Base-by-base conservation (phyloP, 2,888 invertebrate species). In the Nomada ferruginata region DNA sequence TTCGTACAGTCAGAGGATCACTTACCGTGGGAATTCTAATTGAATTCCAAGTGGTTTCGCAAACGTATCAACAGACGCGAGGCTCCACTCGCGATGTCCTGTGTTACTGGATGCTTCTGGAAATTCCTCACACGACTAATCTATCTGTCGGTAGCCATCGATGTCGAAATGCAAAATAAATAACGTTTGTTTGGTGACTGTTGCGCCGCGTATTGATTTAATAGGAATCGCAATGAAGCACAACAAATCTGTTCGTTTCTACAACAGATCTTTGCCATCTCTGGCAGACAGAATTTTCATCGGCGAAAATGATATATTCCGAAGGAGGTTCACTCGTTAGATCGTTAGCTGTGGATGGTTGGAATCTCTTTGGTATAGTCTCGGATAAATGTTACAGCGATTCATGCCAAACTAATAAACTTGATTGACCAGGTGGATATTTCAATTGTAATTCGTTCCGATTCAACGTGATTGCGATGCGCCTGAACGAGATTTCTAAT, bases 1-100 rank as follows among this genome's bases (percentile, higher is more conserved):
- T 15, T 13, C 15, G 36, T 36, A 13, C 44, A 64, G 50, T 53
- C 65, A 53, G 52, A 9, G 63, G 73, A 61, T 82, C 80, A 87
- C 77, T 87, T 87, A 87, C 70, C 87, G 74, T 69, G 82, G 26
- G 53, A 81, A 85, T 85, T 85, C 87, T 87, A 87, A 87, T 87
- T 87, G 84, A 78, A 79, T 82, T 76, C 71, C 84, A 87, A 87
- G 84, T 87, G 77, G 82, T 81, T 84, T 70, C 50, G 84, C 77
- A 87, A 87, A 87, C 85, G 65, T 50, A 82, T 79, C 77, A 63
- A 66, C 73, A 69, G 63, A 61, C 47, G 44, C 29, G 15, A 63
- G 53, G 52, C 76, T 26, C 59, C 70, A 74, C 20, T 57, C 42
- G 66, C 26, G 52, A 29, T 68, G 52, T 78, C 79, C 71, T 63